phyloP scores from a whole-genome alignment of 2,113 vertebrate species.

The Corapipo altera region DNA sequence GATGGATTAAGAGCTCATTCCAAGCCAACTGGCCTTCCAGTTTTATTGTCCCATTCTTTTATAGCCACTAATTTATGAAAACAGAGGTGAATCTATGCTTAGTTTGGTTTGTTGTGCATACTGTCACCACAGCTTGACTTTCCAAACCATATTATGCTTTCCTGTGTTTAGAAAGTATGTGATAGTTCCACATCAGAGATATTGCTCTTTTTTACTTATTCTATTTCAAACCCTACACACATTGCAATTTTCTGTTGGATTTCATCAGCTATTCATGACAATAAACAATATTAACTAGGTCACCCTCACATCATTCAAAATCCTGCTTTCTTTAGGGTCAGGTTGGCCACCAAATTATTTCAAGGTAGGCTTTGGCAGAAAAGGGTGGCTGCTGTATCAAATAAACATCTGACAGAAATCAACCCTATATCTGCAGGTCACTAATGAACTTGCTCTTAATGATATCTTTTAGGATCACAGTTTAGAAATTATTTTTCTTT shows the following conservation, averaged over 20 bases:
- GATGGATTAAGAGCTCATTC: neutral
- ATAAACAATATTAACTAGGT: neutral
- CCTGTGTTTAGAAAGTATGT: neutral
- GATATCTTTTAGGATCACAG: neutral
- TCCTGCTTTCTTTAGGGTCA: neutral
- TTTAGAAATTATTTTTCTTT: neutral
- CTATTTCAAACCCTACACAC: neutral
- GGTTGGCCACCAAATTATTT: neutral
- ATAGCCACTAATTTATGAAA: neutral
- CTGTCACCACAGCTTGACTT: fast-evolving
- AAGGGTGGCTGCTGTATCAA: neutral
- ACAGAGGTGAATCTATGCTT: neutral
- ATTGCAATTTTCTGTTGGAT: neutral
- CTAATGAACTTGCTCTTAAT: neutral
- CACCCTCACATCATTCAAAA: neutral
- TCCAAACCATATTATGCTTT: neutral
- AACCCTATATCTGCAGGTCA: neutral
- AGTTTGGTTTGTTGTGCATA: neutral
- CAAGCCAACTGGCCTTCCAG: neutral
- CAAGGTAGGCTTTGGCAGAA: neutral
- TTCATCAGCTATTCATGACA: neutral
- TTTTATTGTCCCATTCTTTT: neutral
- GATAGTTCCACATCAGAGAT: neutral
- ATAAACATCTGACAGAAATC: neutral
- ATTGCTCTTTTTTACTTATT: neutral